Conservation (phyloP, 1,140 invertebrate species). For the Bombus confusus region DNA sequence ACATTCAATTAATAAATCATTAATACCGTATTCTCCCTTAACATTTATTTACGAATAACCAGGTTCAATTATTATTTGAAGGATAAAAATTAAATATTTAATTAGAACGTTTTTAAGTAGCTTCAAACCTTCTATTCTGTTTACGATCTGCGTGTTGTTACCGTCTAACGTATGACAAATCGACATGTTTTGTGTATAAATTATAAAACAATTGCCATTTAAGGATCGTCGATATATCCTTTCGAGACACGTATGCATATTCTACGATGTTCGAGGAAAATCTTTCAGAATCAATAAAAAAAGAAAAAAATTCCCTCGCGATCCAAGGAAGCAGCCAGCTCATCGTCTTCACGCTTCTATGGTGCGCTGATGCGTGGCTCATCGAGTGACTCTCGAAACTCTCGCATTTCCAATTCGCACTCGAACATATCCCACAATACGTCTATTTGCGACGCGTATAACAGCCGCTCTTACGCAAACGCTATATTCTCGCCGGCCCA, state of each 20-base stretch:
- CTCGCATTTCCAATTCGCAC: slow-evolving; percentile 43
- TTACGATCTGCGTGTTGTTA: too few species aligned
- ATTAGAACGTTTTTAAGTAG: too few species aligned
- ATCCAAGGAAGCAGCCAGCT: neutral
- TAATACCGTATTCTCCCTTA: neutral
- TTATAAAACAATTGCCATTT: neutral
- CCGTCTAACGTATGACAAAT: too few species aligned
- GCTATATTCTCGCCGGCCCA: slow-evolving; percentile 25
- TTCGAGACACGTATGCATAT: too few species aligned
- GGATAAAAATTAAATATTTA: neutral
- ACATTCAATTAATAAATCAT: neutral
- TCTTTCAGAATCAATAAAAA: neutral
- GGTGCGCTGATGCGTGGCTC: neutral
- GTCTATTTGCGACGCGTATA: slow-evolving; percentile 36
- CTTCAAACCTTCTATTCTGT: too few species aligned
- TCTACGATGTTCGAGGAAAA: neutral
- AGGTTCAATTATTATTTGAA: too few species aligned
- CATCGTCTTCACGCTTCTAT: neutral
- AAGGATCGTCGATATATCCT: neutral
- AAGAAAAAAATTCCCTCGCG: neutral
- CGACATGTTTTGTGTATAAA: too few species aligned
- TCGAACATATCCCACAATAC: slow-evolving; percentile 32
- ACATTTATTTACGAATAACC: neutral
- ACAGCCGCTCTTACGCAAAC: slow-evolving; percentile 40
- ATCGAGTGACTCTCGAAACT: slow-evolving; percentile 16